Base-by-base conservation (phyloP, 1,140 invertebrate genomes). In the Pinna nobilis region DNA sequence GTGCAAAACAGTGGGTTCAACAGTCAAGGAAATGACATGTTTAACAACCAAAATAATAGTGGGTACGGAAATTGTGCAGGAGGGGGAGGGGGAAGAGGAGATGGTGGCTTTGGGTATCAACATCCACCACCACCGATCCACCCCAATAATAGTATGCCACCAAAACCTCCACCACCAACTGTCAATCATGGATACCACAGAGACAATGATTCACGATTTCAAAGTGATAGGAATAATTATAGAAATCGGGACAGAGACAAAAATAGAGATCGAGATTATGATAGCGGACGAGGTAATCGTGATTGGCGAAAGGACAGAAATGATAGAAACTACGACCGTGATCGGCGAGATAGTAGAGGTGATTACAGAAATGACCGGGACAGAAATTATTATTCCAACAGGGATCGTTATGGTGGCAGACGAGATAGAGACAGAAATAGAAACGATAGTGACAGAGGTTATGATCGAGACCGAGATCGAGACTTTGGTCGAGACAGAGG, bases 401-500 rank as follows among this genome's bases (percentile, higher is more conserved):
- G 57, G 50, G 70, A 80, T 39, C 44, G 77, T n/a, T 39, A 61
- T 44, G 68, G 76, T 57, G 57, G 74, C 23, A 28, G 67, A 13
- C 60, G 49, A 25, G 49, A 50, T 23, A 47, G 57, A 23, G 35
- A 47, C n/a, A 39, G 59, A 39, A 57, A 71, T 37, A 63, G 68
- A 23, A 59, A 59, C 18, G 35, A 51, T 53, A 50, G 49, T n/a
- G 60, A 64, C 23, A 50, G 61, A 44, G 30, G 39, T n/a, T 47
- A 63, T 28, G 65, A 78, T 55, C 37, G 72, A 6, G 44, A 77
- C 7, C 70, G 67, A 28, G 74, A 79, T 28, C 47, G 75, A 11
- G 69, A 73, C 41, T 67, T 51, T 44, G 55, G 69, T 28, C 63
- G 73, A 53, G 76, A 80, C 9, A 70, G 72, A 57, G 71, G 69